Evolutionary conservation across 2,113 vertebrate genomes (phyloP).

Genomic region (Corvus cornix): DNA sequence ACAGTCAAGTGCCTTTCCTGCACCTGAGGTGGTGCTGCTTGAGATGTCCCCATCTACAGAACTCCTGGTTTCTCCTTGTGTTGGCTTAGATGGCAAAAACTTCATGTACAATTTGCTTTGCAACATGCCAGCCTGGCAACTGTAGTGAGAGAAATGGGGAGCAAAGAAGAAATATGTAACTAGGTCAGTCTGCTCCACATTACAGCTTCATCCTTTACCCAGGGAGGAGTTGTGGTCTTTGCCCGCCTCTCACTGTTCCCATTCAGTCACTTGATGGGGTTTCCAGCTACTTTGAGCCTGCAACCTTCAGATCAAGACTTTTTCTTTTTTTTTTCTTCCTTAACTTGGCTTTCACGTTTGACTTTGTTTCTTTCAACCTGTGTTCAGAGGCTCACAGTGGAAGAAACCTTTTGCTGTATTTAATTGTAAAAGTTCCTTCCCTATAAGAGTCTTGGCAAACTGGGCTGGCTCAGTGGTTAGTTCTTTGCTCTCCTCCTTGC

Average conservation of each 20-base stretch:
- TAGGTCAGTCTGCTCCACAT: slow-evolving; percentile 57
- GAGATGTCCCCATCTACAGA: not conserved
- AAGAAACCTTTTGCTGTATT: slow-evolving; percentile 57
- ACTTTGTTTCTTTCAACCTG: slow-evolving; percentile 54
- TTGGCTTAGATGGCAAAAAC: not conserved
- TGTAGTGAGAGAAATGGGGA: not conserved
- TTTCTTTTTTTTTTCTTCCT: not conserved
- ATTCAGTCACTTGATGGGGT: slow-evolving; percentile 67
- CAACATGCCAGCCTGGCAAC: slow-evolving; percentile 4
- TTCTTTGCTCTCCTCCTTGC: slow-evolving; percentile 53
- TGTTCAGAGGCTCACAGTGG: slow-evolving; percentile 52
- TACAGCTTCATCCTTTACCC: slow-evolving; percentile 41
- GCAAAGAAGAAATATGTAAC: slow-evolving; percentile 37
- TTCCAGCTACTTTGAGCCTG: slow-evolving; percentile 52
- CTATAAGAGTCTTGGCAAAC: slow-evolving; percentile 63
- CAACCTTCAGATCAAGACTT: slow-evolving; percentile 58
- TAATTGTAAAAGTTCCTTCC: slow-evolving; percentile 67
- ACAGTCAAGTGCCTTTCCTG: not conserved
- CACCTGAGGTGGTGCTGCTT: not conserved
- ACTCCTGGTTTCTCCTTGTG: not conserved
- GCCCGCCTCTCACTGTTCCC: slow-evolving; percentile 22
- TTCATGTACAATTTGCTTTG: slow-evolving; percentile 33
- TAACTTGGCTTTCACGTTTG: slow-evolving; percentile 22
- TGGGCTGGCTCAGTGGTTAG: slow-evolving; percentile 55
- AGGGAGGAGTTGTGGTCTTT: slow-evolving; percentile 56